phyloP scores from a whole-genome alignment of 2,888 invertebrate species.

The Heliconius ethilla region DNA sequence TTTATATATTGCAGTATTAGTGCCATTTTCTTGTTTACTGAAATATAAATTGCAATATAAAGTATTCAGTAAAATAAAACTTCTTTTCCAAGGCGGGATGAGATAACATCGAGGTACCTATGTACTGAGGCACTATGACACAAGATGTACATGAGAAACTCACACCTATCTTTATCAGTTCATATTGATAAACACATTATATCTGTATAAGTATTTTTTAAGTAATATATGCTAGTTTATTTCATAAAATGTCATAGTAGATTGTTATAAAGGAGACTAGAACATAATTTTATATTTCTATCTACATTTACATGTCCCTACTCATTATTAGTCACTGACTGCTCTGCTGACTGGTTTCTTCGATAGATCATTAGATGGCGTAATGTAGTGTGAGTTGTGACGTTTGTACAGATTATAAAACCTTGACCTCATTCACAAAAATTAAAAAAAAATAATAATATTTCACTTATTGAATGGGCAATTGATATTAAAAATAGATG shows the following conservation, averaged over 20 bases:
- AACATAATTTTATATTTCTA: slow-evolving; percentile 36
- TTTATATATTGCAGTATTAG: slow-evolving; percentile 90
- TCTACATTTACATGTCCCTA: slow-evolving; percentile 28
- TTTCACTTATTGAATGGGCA: background rate
- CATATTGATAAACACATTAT: slow-evolving; percentile 32
- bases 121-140: slow-evolving; percentile 38
- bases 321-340: slow-evolving; percentile 37
- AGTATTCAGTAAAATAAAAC: slow-evolving; percentile 20
- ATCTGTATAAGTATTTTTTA: slow-evolving; percentile 23
- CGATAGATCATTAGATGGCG: slow-evolving; percentile 38
- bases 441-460: background rate
- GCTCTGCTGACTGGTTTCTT: slow-evolving; percentile 25
- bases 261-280: slow-evolving; percentile 30
- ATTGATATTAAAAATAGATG: background rate
- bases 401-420: slow-evolving; percentile 36
- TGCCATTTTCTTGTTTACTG: slow-evolving; percentile 86
- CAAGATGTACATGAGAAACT: slow-evolving; percentile 37
- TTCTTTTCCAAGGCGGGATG: slow-evolving; percentile 37
- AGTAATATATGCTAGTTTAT: slow-evolving; percentile 31
- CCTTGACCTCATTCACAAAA: slow-evolving; percentile 36
- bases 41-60: slow-evolving; percentile 53
- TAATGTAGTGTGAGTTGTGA: slow-evolving; percentile 24
- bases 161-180: slow-evolving; percentile 37
- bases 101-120: slow-evolving; percentile 47
- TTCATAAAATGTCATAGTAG: slow-evolving; percentile 36